Conservation (phyloP, 2,888 invertebrate species). For the Dorcus hopei region DNA sequence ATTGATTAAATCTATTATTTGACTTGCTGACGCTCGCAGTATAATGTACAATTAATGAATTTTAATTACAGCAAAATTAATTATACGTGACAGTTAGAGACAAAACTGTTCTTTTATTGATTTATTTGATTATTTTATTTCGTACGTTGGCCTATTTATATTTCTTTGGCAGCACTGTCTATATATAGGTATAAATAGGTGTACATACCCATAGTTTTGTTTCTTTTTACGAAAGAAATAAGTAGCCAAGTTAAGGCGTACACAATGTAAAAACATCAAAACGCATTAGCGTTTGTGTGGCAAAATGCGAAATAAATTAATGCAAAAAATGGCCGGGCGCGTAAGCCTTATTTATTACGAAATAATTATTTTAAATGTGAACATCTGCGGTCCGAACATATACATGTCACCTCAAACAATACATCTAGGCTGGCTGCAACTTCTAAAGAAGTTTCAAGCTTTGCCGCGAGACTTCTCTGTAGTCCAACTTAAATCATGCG, state of each 20-base stretch:
- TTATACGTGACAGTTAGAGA: no score
- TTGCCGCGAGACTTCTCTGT: conserved; percentile 13
- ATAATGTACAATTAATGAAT: no score
- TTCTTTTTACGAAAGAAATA: neutral
- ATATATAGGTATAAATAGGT: no score
- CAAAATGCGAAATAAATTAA: conserved; percentile 14
- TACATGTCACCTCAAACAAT: conserved; percentile 17
- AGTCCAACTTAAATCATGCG: conserved; percentile 6
- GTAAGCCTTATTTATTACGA: conserved; percentile 17
- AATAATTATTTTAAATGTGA: conserved; percentile 17
- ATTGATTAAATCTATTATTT: no score
- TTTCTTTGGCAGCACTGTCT: no score
- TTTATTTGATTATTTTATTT: no score
- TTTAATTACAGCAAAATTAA: no score
- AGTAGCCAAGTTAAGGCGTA: neutral
- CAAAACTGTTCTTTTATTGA: no score
- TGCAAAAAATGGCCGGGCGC: conserved; percentile 5
- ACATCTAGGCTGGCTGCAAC: conserved; percentile 13
- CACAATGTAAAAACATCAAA: neutral
- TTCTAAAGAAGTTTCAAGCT: conserved; percentile 14
- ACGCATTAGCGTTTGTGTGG: conserved; percentile 5
- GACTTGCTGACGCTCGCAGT: no score
- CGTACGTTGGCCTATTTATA: no score
- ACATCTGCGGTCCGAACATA: conserved; percentile 12
- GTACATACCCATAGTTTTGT: no score